These are phyloP conservation scores for Cromileptes altivelis DNA, from an alignment of 2,113 vertebrate genomes.

Conservation along the genomic window DNA sequence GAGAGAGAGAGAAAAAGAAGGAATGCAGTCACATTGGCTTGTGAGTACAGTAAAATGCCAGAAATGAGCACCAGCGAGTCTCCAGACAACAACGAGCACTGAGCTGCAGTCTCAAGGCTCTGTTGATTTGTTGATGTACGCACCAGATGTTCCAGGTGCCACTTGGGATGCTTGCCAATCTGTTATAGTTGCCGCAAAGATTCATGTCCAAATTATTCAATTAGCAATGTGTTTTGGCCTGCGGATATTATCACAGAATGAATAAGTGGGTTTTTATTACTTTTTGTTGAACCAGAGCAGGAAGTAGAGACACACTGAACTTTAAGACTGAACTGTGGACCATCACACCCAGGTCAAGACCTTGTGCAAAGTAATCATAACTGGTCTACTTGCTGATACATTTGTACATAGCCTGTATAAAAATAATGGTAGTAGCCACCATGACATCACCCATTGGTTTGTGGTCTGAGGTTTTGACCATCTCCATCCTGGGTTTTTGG, in stretches of 20 bases:
- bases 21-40: slow-evolving; percentile 23
- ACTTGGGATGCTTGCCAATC: slow-evolving; percentile 38
- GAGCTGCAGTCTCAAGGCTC: slow-evolving; percentile 46
- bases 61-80: slow-evolving; percentile 39
- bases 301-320: neutral
- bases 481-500: too few relatives aligned
- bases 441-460: too few relatives aligned
- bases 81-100: slow-evolving; percentile 28
- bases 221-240: slow-evolving; percentile 13
- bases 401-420: too few relatives aligned
- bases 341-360: neutral
- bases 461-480: too few relatives aligned
- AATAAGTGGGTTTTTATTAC: neutral
- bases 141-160: slow-evolving; percentile 57
- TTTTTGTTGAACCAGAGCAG: neutral
- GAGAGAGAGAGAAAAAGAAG: neutral
- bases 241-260: neutral
- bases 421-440: too few relatives aligned
- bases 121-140: slow-evolving; percentile 46
- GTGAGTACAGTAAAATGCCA: slow-evolving; percentile 23
- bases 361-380: too few relatives aligned
- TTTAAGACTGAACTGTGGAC: neutral
- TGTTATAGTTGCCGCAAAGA: slow-evolving; percentile 24
- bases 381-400: too few relatives aligned
- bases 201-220: slow-evolving; percentile 25